Base-by-base conservation (phyloP, 2,113 vertebrate species). In the Malurus elegans region DNA sequence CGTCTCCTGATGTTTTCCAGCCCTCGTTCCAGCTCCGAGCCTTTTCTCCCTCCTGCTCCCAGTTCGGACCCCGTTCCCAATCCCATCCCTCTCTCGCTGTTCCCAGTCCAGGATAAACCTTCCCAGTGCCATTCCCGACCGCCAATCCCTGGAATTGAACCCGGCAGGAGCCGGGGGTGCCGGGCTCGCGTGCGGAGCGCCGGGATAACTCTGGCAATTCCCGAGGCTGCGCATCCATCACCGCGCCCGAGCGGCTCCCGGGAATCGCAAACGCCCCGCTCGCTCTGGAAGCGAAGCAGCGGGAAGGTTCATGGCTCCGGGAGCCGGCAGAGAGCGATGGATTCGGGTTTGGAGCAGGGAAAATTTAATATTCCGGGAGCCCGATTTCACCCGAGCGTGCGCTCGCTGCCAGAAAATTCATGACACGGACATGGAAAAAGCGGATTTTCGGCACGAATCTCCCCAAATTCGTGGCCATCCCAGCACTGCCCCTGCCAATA, bases 351-450 rank as follows among this genome's bases (percentile, higher is more conserved):
- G 70, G 19, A 85, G 92, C 67, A 25, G 67, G 50, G 45, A 94
- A 74, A 79, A 51, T 58, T 51, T 20, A 38, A 95, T 51, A 54
- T 9, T 79, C 80, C 85, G 26, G 25, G 45, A 87, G 73, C 40
- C 54, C 57, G 7, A 73, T 79, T 51, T 45, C 80, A 6, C 83
- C 6, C 0, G 9, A 83, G 34, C 25, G 11, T 15, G 60, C 2
- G 25, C 11, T 48, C 60, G 2, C 44, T 0, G 25, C 44, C 4
- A 4, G 13, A 8, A 36, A 53, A 48, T n/a, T 61, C 48, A 11
- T 10, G 18, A 71, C 54, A 5, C 2, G 0, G n/a, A 17, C 10
- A 0, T 0, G 20, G 47, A 45, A 5, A 54, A 42, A 6, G 2
- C 0, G 18, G 42, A n/a, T 2, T 83, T 40, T 24, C 4, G 12